phyloP scores from a whole-genome alignment of 2,888 invertebrate species.

The Amaurobius ferox region DNA sequence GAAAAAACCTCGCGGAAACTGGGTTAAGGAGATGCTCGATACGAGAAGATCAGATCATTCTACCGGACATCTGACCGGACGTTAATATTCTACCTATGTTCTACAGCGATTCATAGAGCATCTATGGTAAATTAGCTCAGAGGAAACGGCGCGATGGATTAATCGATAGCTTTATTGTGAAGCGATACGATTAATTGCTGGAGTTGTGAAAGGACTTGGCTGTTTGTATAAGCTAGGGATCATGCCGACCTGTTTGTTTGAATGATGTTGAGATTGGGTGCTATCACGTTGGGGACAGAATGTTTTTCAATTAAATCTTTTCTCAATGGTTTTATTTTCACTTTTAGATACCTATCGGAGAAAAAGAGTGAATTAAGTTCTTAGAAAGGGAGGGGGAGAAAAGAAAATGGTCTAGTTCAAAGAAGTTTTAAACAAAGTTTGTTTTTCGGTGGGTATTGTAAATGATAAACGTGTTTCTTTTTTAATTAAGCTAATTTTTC shows the following conservation, averaged over 20 bases:
- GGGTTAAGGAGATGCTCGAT: slow-evolving; percentile 1
- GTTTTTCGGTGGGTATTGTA: too few relatives aligned
- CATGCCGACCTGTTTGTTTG: neutral
- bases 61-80: neutral
- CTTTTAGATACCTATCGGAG: neutral
- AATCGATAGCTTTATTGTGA: neutral
- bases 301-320: neutral
- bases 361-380: neutral
- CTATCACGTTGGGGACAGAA: neutral
- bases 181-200: neutral
- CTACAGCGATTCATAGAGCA: neutral
- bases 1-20: neutral
- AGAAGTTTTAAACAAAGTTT: too few relatives aligned
- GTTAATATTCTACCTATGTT: neutral
- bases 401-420: neutral
- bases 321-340: too few relatives aligned
- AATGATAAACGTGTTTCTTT: too few relatives aligned
- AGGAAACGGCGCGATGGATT: slow-evolving; percentile 1
- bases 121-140: slow-evolving; percentile 1
- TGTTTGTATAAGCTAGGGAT: neutral
- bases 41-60: neutral
- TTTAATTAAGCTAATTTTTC: too few relatives aligned
- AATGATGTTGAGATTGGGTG: neutral
- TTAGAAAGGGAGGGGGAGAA: neutral
- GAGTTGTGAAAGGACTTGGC: neutral